phyloP scores from a whole-genome alignment of 2,797 vertebrate species.

The Enteromius afrohamiltoni region DNA sequence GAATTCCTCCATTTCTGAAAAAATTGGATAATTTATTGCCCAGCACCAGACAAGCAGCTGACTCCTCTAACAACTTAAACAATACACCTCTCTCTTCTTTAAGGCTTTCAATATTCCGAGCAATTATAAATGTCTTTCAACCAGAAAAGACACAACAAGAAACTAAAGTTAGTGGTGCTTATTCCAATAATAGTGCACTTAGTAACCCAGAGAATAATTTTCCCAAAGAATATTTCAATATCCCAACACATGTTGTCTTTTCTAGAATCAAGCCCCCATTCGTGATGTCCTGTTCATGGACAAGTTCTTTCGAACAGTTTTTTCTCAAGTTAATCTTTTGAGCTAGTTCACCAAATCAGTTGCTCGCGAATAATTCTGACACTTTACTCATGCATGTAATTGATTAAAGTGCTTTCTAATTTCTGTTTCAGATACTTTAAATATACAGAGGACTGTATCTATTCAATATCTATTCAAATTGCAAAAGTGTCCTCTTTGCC shows the following conservation, averaged over 20 bases:
- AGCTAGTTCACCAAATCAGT: not conserved
- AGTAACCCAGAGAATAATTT: not conserved
- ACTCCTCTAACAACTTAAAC: constrained; percentile 47
- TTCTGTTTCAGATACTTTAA: not conserved
- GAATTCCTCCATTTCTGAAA: constrained; percentile 29
- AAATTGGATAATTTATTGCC: constrained; percentile 52
- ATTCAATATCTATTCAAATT: not conserved
- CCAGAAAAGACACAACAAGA: not conserved
- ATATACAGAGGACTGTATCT: not conserved
- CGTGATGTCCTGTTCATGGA: not conserved
- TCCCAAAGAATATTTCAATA: not conserved
- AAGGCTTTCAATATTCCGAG: not conserved
- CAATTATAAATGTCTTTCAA: not conserved
- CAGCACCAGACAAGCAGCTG: constrained; percentile 53
- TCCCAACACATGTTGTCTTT: not conserved
- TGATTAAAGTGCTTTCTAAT: not conserved
- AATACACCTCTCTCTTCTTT: constrained; percentile 10
- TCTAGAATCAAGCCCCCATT: not conserved
- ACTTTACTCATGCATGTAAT: not conserved
- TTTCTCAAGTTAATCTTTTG: not conserved
- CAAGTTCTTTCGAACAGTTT: not conserved
- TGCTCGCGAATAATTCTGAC: not conserved
- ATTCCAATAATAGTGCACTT: not conserved
- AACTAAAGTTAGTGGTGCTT: not conserved
- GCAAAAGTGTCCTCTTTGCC: not conserved